phyloP scores from a whole-genome alignment of 2,113 vertebrate species.

The Rostratula benghalensis region DNA sequence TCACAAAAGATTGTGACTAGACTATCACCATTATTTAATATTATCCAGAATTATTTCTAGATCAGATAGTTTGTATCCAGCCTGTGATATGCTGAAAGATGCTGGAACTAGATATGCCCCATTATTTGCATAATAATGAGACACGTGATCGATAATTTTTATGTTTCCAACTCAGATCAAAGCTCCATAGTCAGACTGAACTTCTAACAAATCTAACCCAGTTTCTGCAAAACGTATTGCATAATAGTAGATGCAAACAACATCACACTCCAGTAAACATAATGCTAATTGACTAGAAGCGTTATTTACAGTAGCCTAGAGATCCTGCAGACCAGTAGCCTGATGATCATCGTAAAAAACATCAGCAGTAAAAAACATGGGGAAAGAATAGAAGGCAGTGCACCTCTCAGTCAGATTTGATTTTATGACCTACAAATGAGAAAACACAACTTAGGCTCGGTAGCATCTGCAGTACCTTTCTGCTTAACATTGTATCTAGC shows the following conservation, averaged over 20 bases:
- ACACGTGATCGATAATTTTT: background rate
- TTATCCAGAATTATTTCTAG: background rate
- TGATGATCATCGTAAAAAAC: background rate
- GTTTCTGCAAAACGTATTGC: background rate
- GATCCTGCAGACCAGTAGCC: background rate
- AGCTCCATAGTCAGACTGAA: background rate
- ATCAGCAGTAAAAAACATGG: background rate
- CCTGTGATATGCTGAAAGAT: background rate
- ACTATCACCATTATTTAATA: background rate
- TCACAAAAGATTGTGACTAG: background rate
- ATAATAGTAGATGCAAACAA: background rate
- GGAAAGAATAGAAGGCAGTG: background rate
- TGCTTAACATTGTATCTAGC: background rate
- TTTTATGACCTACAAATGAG: background rate
- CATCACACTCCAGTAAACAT: background rate
- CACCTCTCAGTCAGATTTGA: background rate
- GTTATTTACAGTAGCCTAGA: background rate
- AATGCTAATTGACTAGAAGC: background rate
- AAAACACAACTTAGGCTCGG: background rate
- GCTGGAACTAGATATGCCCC: background rate
- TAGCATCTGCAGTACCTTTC: background rate
- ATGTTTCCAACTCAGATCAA: background rate
- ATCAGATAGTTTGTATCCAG: background rate
- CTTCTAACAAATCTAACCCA: background rate
- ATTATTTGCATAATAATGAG: background rate